Conservation (phyloP, 2,113 vertebrate species). For the Mixornis gularis region DNA sequence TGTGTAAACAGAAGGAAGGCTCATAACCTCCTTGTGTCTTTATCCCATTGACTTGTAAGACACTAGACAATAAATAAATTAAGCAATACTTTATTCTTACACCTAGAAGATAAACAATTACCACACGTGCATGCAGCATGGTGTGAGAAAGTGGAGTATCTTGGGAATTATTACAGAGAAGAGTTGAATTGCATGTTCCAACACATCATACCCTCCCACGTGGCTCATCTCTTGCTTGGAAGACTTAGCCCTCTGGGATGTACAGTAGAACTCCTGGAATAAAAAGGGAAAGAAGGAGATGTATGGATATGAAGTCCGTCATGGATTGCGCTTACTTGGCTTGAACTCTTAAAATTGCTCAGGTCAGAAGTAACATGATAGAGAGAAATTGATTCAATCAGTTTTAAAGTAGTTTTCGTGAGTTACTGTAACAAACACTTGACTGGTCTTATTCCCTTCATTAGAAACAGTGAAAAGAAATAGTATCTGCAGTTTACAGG, state of each 20-base stretch:
- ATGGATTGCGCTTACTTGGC: background rate
- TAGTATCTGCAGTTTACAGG: conserved; percentile 6
- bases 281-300: background rate
- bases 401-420: conserved; percentile 30
- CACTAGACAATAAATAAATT: conserved; percentile 4
- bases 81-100: conserved; percentile 3
- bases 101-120: conserved; percentile 16
- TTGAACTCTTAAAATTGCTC: conserved; percentile 22
- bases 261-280: background rate
- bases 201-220: background rate
- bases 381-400: conserved; percentile 20
- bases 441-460: background rate
- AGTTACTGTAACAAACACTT: conserved; percentile 3
- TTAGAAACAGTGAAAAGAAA: conserved; percentile 12
- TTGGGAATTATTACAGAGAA: background rate
- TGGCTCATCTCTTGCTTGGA: background rate
- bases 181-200: background rate
- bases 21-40: background rate
- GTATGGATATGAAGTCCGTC: background rate
- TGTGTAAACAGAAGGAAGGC: background rate
- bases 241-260: background rate
- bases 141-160: background rate
- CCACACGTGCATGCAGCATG: background rate
- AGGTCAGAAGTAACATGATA: conserved; percentile 28
- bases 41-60: background rate